Evolutionary conservation across 2,888 invertebrate genomes (phyloP).

Genomic region (Drosophila merina): DNA sequence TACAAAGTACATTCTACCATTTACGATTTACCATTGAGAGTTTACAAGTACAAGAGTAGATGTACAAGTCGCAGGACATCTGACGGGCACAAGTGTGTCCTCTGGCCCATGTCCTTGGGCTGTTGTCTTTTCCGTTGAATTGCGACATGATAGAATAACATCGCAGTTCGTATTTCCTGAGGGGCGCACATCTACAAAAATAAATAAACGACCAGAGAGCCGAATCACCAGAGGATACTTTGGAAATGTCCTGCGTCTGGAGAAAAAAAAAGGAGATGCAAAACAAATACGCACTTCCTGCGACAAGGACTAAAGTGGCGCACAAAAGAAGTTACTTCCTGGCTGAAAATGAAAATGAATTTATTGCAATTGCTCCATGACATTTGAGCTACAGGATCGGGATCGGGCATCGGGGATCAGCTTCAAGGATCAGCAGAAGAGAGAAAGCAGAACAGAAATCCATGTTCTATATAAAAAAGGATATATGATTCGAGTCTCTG

Average conservation of each 20-base stretch:
- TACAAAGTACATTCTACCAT: conserved; percentile 8
- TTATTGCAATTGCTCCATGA: conserved; percentile 61
- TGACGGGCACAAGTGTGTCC: conserved; percentile 58
- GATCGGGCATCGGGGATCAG: background rate
- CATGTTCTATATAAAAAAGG: conserved; percentile 3
- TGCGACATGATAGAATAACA: conserved; percentile 80
- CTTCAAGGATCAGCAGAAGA: conserved; percentile 13
- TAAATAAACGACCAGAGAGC: conserved; percentile 58
- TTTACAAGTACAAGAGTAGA: conserved; percentile 38
- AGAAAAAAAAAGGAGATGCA: conserved; percentile 57
- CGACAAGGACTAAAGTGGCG: conserved; percentile 61
- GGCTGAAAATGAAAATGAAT: conserved; percentile 57
- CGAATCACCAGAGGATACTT: conserved; percentile 34
- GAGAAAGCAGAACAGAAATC: background rate
- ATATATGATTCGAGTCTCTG: conserved; percentile 36
- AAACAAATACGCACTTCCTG: conserved; percentile 81
- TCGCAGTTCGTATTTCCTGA: conserved; percentile 73
- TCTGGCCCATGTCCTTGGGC: conserved; percentile 44
- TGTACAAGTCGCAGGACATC: background rate
- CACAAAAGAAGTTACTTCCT: conserved; percentile 79
- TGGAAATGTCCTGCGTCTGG: conserved; percentile 8
- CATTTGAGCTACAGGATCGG: conserved; percentile 28
- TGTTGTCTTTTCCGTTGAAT: conserved; percentile 68
- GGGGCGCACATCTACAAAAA: conserved; percentile 52
- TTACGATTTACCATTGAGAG: background rate